phyloP scores from a whole-genome alignment of 1,140 invertebrate genomes.

The Psilanteris sp. region DNA sequence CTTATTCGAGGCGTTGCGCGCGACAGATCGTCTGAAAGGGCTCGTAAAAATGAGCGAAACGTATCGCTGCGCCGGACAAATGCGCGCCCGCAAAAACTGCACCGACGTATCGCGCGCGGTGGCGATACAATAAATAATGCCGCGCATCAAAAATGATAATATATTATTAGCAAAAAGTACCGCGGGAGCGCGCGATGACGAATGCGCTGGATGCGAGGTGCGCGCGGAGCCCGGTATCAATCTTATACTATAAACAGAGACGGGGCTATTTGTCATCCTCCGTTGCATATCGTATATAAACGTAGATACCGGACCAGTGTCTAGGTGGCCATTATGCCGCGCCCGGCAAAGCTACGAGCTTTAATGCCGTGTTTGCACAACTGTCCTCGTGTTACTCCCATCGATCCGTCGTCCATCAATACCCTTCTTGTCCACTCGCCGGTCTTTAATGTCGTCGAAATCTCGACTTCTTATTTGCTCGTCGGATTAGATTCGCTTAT shows the following conservation, averaged over 20 bases:
- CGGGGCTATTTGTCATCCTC: conserved; percentile 65
- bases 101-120: conserved; percentile 15
- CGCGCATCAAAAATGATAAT: conserved; percentile 53
- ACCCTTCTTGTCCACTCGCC: conserved; percentile 45
- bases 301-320: conserved; percentile 53
- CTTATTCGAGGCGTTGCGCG: conserved; percentile 26
- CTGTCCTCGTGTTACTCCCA: conserved; percentile 58
- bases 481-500: conserved; percentile 53
- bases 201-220: conserved; percentile 47
- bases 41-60: conserved; percentile 25
- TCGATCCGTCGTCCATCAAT: conserved; percentile 56
- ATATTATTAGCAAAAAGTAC: conserved; percentile 51
- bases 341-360: conserved; percentile 34
- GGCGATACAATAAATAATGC: conserved; percentile 53
- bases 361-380: conserved; percentile 59
- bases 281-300: conserved; percentile 68
- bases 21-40: conserved; percentile 45
- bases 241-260: conserved; percentile 68
- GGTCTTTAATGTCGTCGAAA: conserved; percentile 42
- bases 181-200: conserved; percentile 45
- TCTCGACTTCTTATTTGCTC: conserved; percentile 49
- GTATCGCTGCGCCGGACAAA: conserved; percentile 37
- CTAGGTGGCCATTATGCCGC: conserved; percentile 50
- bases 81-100: conserved; percentile 37
- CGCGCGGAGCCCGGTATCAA: conserved; percentile 55